Evolutionary conservation across 2,113 vertebrate genomes (phyloP), one percentile per base, ranked within the genome.

Genomic region (Gymnocephalus cernua): DNA sequence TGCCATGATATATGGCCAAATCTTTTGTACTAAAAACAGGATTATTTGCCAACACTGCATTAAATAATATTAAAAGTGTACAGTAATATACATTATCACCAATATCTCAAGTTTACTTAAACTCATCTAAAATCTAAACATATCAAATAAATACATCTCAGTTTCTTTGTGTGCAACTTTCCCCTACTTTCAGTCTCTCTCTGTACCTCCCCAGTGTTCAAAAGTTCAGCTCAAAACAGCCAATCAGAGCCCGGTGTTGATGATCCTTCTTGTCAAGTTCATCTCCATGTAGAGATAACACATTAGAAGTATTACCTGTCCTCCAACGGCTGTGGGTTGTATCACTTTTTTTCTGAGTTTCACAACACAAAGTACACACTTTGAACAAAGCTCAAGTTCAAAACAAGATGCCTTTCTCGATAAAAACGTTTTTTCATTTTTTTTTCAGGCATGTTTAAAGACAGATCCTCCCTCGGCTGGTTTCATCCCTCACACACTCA

Each of bases 281-380:
- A 87, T 91, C 85, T 76, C 35, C 0, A 2, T 41, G 4, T 19
- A 84, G 54, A 87, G 87, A 89, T 91, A 88, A 89, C 62, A 15
- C 29, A 11, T 2, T 19, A 70, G 72, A 84, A 69, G 65, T 69
- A 84, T 89, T 71, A 87, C 79, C 86, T 86, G 83, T 74, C 82
- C 27, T 79, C 64, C 47, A 89, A 88, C 79, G 57, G 75, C 72
- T 51, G n/a, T 19, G 7, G 4, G 23, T 58, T 84, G 38, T 54
- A 62, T 66, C n/a, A 47, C 13, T 0, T 78, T 0, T 70, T 70
- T 64, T 41, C 23, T 35, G 50, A 35, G 53, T 81, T 91, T 77
- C 61, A 58, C 56, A 84, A 76, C 25, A 48, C 4, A 47, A 85
- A 76, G 47, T 51, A 47, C 63, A 79, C 44, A 32, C 16, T 63